Evolutionary conservation across 2,888 invertebrate genomes (phyloP), one percentile per base, ranked within the genome.

Genomic region (Spisula solida): DNA sequence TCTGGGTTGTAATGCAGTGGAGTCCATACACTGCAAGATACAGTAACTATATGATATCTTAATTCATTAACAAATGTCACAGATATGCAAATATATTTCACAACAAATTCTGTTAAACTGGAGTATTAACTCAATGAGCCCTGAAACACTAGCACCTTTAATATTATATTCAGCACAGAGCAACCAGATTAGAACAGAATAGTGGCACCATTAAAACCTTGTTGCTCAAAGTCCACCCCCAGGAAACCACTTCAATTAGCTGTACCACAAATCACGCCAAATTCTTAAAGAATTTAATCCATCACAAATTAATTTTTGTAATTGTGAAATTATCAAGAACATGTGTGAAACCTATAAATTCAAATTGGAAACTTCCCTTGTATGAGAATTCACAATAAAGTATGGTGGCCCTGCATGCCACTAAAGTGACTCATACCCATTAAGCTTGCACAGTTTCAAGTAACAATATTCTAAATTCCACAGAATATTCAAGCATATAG

Each of bases 271-370:
- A 25, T 75, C 34, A 34, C 25, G 29, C 75, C 34, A 75, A 75
- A 75, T 75, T 75, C 75, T 34, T 75, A 4, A 34, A 75, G 75
- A 75, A 75, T 75, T 75, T 75, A 75, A 75, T 75, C 75, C 34
- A 75, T 75, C 29, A 75, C 29, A 75, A 75, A 75, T 75, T 75
- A 75, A 75, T 75, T 75, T 75, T 14, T 34, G 75, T 75, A 75
- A 75, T 75, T 75, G 75, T 75, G 18, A 75, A 75, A 75, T 75
- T 75, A 75, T 75, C 75, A 75, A 75, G 75, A 75, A 75, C 75
- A 75, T 75, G 75, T 75, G 75, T 31, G 29, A 75, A 75, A 75
- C 75, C 31, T 75, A 75, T 75, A 75, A 75, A 75, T 75, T 75
- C 34, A 31, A 75, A 75, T 75, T 75, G 75, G 18, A 75, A 34